Evolutionary conservation across 2,797 vertebrate genomes (phyloP), one percentile per base, ranked within the genome.

Genomic region (Gambusia yucatana): DNA sequence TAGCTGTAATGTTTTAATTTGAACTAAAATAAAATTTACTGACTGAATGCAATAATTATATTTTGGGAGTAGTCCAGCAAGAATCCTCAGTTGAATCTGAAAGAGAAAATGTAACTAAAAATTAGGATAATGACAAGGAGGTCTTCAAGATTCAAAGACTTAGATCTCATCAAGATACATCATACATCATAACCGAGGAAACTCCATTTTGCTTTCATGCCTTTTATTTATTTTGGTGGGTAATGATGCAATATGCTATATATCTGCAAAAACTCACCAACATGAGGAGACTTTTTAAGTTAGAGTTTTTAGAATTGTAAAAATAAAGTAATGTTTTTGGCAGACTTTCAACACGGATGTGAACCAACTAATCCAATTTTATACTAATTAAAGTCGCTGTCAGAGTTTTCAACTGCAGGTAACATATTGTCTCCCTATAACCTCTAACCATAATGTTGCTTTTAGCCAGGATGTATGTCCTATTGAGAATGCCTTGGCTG

Each of bases 401-500:
- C 22, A 70, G 39, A 25, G 41, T 43, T 70, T 70, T 70, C 4
- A 70, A n/a, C 41, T 70, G 39, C 11, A 70, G 11, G 36, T 41
- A 20, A 36, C 61, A 63, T 63, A 11, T 67, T 67, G 11, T 25
- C 36, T 41, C 16, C 63, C 17, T 22, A 39, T 65, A 69, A 69
- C 65, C 39, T 69, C n/a, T 69, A 9, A 44, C 25, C 39, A 69
- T 22, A 7, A 25, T 3, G 10, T 65, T 39, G 14, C 33, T 5
- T 67, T 43, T 69, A 25, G 11, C 10, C 13, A 43, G 43, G 28
- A 80, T 79, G 33, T 65, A 55, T 76, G 81, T 44, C 28, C 57
- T 65, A 36, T 73, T 74, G 10, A 85, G 78, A 80, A 63, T 65
- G 22, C 39, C 52, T 76, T 1, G 8, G 47, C n/a, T n/a, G n/a